These are phyloP conservation scores for Phymanthus crucifer DNA, from an alignment of 92 coral and sea anemone genomes.

Conservation along the genomic window DNA sequence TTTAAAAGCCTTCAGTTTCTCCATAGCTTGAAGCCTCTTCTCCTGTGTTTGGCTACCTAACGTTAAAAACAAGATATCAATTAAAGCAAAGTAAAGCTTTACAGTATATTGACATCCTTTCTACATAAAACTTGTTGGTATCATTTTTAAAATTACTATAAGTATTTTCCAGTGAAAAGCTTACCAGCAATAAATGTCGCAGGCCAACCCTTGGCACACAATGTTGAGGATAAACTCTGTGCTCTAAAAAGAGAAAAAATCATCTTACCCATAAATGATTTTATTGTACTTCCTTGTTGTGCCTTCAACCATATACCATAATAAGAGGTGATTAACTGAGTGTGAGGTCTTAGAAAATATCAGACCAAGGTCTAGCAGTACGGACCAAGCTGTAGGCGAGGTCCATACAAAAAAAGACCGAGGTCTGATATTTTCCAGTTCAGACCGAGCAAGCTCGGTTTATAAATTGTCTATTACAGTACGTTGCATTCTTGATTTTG, in stretches of 20 bases:
- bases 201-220: conserved; percentile 94
- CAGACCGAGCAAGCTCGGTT: no score
- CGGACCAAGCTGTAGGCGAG: no score
- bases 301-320: no score
- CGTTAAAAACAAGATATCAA: neutral
- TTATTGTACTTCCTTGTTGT: neutral
- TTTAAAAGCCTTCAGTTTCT: conserved; percentile 79
- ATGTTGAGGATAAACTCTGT: conserved; percentile 83
- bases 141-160: neutral
- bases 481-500: no score
- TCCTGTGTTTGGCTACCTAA: conserved; percentile 90
- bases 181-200: conserved; percentile 95
- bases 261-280: neutral
- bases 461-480: no score
- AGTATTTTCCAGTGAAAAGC: neutral
- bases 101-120: neutral
- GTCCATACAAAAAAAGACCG: no score
- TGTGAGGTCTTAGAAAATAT: no score
- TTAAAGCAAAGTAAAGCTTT: neutral
- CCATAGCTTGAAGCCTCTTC: conserved; percentile 89
- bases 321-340: no score
- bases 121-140: neutral
- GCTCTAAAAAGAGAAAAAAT: conserved; percentile 58
- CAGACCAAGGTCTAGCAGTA: no score
- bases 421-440: no score